These are phyloP conservation scores for Allacma fusca DNA, from an alignment of 2,888 invertebrate species.

Conservation along the genomic window DNA sequence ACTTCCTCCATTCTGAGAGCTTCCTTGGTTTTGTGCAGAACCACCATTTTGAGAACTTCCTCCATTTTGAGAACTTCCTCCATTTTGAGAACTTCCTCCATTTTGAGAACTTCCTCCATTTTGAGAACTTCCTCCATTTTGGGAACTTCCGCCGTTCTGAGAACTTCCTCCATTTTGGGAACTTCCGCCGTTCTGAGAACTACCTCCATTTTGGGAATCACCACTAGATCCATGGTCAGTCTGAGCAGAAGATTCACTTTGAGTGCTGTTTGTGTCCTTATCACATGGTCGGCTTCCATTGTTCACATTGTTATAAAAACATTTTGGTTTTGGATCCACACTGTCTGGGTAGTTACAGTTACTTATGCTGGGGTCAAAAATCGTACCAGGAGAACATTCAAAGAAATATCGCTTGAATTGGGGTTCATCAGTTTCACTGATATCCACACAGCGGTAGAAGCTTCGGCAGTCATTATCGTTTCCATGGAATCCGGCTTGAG, in stretches of 20 bases:
- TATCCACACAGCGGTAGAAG: slow-evolving; percentile 51
- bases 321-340: slow-evolving; percentile 51
- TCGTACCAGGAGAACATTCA: slow-evolving; percentile 53
- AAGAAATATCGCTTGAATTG: slow-evolving; percentile 48
- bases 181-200: slow-evolving; percentile 28
- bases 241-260: not conserved
- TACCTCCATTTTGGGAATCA: slow-evolving; percentile 16
- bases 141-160: slow-evolving; percentile 17
- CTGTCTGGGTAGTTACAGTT: slow-evolving; percentile 49
- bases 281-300: slow-evolving; percentile 5
- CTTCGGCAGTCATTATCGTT: slow-evolving; percentile 49
- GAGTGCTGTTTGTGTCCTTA: slow-evolving; percentile 9
- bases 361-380: slow-evolving; percentile 48
- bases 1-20: slow-evolving; percentile 26
- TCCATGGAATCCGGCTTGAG: slow-evolving; percentile 41
- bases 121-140: slow-evolving; percentile 26
- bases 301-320: slow-evolving; percentile 28
- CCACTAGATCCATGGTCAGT: slow-evolving; percentile 30
- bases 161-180: slow-evolving; percentile 19
- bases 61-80: slow-evolving; percentile 11
- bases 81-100: slow-evolving; percentile 39
- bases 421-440: slow-evolving; percentile 28
- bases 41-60: slow-evolving; percentile 31
- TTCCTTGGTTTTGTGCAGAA: slow-evolving; percentile 18
- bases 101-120: slow-evolving; percentile 9